Conservation (phyloP, 2,888 invertebrate genomes). For the Dichetophora obliterata region DNA sequence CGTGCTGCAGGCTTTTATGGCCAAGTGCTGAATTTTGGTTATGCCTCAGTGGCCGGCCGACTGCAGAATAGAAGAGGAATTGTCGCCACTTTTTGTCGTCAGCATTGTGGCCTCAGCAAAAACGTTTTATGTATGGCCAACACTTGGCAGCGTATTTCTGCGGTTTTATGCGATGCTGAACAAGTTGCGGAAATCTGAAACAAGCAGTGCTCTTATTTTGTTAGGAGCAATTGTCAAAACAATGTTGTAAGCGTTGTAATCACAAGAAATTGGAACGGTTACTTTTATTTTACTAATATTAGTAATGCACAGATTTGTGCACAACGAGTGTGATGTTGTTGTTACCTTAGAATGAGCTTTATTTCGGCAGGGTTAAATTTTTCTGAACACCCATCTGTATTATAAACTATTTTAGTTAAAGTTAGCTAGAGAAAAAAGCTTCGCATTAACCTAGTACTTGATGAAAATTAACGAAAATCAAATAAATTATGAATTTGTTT, state of each 20-base stretch:
- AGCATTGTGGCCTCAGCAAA: background rate
- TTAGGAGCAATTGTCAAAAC: background rate
- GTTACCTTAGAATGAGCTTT: too few species aligned
- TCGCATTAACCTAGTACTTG: too few species aligned
- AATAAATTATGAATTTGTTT: too few species aligned
- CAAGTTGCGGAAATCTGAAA: constrained; percentile 29
- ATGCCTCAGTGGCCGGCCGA: constrained; percentile 9
- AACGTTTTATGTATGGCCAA: background rate
- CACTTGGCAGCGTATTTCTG: constrained; percentile 19
- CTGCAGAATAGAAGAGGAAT: constrained; percentile 24
- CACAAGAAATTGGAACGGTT: background rate
- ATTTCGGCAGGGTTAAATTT: background rate
- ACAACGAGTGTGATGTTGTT: too few species aligned
- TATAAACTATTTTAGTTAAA: too few species aligned
- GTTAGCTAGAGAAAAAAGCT: too few species aligned
- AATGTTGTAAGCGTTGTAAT: background rate
- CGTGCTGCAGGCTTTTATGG: constrained; percentile 31
- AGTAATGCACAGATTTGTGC: too few species aligned
- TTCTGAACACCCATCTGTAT: background rate
- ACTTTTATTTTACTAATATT: background rate
- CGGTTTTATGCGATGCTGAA: constrained; percentile 32
- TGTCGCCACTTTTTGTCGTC: constrained; percentile 7
- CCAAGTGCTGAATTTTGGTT: constrained; percentile 13
- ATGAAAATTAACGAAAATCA: too few species aligned
- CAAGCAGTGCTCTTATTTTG: background rate